Base-by-base conservation (phyloP, 2,797 vertebrate genomes). In the Spatula clypeata region DNA sequence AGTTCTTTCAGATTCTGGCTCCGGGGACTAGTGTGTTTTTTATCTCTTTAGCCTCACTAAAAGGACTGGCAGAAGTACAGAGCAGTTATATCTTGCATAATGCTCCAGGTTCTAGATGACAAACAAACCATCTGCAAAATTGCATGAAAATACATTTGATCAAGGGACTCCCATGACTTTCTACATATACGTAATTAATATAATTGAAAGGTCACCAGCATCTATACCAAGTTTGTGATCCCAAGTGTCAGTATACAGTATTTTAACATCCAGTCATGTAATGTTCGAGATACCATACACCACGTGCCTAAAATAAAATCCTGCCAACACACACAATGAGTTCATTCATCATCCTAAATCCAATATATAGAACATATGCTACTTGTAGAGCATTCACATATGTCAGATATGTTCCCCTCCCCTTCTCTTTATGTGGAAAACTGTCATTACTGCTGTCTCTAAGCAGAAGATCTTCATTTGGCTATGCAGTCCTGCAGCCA, bases 331-430 rank as follows among this genome's bases (percentile, higher is more conserved):
- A 70, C 70, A 88, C 9, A 32, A 34, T 79, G 40, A 84, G 88
- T 42, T 29, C 36, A 82, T 88, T 94, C 44, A 73, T 92, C 71
- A 73, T 91, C 67, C 61, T 54, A 87, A 85, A 90, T 54, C 61
- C 26, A 87, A 77, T 85, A 92, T 77, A 77, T 42, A 74, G 93
- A 94, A 71, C 62, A 94, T 82, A 88, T 51, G 80, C 26, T 93
- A 29, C 53, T 82, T 57, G 32, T 18, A 73, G 47, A 95, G 21
- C 76, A 53, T n/a, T 73, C 34, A 31, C 64, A 57, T 69, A 31
- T 69, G 86, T 77, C 49, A 71, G 54, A 51, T 60, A 66, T 13
- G 20, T 74, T 88, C 34, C 47, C 31, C 32, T 65, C 38, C 54
- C 64, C 42, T 93, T 72, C 36, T 55, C 65, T 84, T 27, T 27